phyloP scores from a whole-genome alignment of 23 tunicate genomes.

The Trididemnum nubilum region DNA sequence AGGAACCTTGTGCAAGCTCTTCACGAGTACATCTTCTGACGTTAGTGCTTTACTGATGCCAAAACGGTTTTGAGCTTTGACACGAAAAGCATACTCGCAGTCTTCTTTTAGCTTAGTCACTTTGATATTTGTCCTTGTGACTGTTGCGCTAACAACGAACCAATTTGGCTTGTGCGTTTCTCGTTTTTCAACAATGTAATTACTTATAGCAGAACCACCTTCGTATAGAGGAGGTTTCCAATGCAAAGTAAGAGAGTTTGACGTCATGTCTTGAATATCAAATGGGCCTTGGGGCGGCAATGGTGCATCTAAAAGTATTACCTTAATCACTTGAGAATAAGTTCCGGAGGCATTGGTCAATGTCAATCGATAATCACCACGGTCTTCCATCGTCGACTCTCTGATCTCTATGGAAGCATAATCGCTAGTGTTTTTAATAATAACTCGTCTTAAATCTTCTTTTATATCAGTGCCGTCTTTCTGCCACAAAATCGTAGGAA shows the following conservation, averaged over 20 bases:
- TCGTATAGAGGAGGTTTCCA: conserved; percentile 91
- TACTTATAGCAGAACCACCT: conserved; percentile 92
- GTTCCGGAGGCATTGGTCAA: conserved; percentile 68
- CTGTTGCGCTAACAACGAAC: conserved; percentile 68
- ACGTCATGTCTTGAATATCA: conserved; percentile 53
- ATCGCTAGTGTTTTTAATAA: conserved; percentile 44
- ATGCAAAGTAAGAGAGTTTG: conserved; percentile 53
- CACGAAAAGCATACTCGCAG: conserved; percentile 83
- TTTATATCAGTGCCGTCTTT: conserved; percentile 56
- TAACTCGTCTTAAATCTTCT: conserved; percentile 69
- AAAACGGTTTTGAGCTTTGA: conserved; percentile 88
- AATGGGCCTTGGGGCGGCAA: conserved; percentile 80
- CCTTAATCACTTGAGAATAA: conserved; percentile 60
- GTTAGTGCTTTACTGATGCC: conserved; percentile 82
- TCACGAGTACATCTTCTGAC: conserved; percentile 63
- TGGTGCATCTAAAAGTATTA: conserved; percentile 88
- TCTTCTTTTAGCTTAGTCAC: conserved; percentile 73
- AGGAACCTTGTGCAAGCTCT: conserved; percentile 59
- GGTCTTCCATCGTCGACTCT: conserved; percentile 73
- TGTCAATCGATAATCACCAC: conserved; percentile 77
- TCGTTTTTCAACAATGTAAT: conserved; percentile 94
- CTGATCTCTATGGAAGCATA: conserved; percentile 66
- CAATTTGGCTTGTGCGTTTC: conserved; percentile 87
- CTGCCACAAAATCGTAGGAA: conserved; percentile 71
- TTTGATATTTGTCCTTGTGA: conserved; percentile 82